Evolutionary conservation across 1,140 invertebrate genomes (phyloP), one percentile per base, ranked within the genome.

Genomic region (Galleria mellonella): DNA sequence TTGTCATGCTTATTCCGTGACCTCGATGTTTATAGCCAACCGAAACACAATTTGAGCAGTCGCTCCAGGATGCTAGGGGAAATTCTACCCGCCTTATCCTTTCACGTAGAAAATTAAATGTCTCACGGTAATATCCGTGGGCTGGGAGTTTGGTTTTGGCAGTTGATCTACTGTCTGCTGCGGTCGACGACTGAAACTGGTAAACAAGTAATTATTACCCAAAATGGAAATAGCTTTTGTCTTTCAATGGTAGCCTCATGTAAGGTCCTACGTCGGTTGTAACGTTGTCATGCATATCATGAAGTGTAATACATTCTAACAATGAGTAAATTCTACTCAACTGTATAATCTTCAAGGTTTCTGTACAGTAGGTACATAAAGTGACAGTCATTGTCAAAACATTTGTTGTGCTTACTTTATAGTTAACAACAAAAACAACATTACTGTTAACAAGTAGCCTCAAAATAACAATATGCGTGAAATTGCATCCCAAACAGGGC

Each of bases 101-200:
- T 84, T 74, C 77, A 84, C 75, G 81, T 82, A 84, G 81, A 84
- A 82, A 84, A 84, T 84, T 82, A 82, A 78, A 84, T 73, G 77
- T 84, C 77, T 78, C 69, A 56, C 55, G 52, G 75, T 74, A 74
- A 81, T 76, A 77, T 77, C 77, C 71, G 72, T 53, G 62, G 43
- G 55, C 39, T 45, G 63, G 45, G 49, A 54, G 47, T 62, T 63
- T 76, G 73, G 54, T 73, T 79, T 70, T 77, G 77, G 73, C 75
- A 78, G 61, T 70, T 74, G 68, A 81, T 81, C 72, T 79, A 68
- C 65, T 64, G 63, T 66, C 45, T 62, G 50, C 41, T 42, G 43
- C 46, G 41, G 37, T 33, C 51, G 41, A 51, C 49, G 49, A 50
- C 47, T 55, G n/a, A 50, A 52, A 44, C 36, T 47, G 35, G 32